Evolutionary conservation across 2,113 vertebrate species (phyloP).

Genomic region (Bos taurus): ARS-UCD2.0 NC_037329.1:63086501-63087000

Average conservation of each 20-base stretch:
- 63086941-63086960: background rate
- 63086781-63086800: slow-evolving; percentile 68
- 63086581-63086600: background rate
- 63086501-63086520: background rate
- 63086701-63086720: slow-evolving; percentile 60
- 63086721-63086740: slow-evolving; percentile 47
- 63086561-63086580: background rate
- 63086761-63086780: slow-evolving; percentile 71
- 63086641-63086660: background rate
- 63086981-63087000: background rate
- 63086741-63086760: slow-evolving; percentile 57
- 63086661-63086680: slow-evolving; percentile 51
- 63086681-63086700: slow-evolving; percentile 54
- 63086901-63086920: background rate
- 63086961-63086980: background rate
- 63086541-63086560: background rate
- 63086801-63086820: slow-evolving; percentile 51
- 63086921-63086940: background rate
- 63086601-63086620: slow-evolving; percentile 1
- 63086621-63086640: slow-evolving; percentile 17
- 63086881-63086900: background rate
- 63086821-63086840: slow-evolving; percentile 15
- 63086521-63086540: background rate
- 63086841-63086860: slow-evolving; percentile 24
- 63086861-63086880: slow-evolving; percentile 47